Evolutionary conservation across 2,113 vertebrate species (phyloP), one percentile per base, ranked within the genome.

Genomic region (Tringa solitaria): DNA sequence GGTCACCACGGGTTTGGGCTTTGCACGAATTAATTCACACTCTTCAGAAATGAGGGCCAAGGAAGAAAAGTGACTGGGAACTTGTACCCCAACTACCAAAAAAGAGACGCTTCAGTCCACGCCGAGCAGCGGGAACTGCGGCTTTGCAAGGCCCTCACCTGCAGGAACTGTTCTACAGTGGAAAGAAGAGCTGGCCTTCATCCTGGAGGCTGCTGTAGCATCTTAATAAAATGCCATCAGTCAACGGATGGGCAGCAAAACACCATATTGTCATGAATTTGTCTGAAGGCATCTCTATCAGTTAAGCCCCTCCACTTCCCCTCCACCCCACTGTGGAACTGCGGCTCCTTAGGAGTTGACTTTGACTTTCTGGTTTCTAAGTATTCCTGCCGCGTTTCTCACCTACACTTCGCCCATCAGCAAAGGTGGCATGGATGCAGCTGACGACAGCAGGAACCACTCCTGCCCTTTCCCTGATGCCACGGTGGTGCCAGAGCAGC

Each of bases 351-450:
- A 6, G 37, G 43, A 85, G 67, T 24, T 3, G 3, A 3, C 56
- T 19, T 53, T 64, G 3, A 4, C 50, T 16, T 46, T 70, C 33
- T 64, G 69, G 33, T 69, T 63, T 33, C 57, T 15, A 23, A 18
- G 45, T 8, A 22, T 8, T 9, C 43, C 46, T 12, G 27, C 35
- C 1, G 2, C 12, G 1, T 37, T 24, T n/a, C 82, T 35, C 76
- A 50, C 7, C 4, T 10, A 18, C 3, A 1, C 50, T 51, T 59
- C n/a, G 1, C 57, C 37, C 70, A 4, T 21, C 12, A 65, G 57
- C 76, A 30, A 11, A 32, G 76, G 4, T 4, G 35, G 14, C 5
- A 0, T 1, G 4, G 11, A 4, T 6, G 54, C 4, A 4, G 37
- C 10, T 4, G 70, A 53, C 1, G 8, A 21, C 13, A 2, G 2